A percentile compares a stretch with the other conserved stretches of the same genome.
Conservation (phyloP, 92 coral and sea anemone species). For the Siderastrea radians region DNA sequence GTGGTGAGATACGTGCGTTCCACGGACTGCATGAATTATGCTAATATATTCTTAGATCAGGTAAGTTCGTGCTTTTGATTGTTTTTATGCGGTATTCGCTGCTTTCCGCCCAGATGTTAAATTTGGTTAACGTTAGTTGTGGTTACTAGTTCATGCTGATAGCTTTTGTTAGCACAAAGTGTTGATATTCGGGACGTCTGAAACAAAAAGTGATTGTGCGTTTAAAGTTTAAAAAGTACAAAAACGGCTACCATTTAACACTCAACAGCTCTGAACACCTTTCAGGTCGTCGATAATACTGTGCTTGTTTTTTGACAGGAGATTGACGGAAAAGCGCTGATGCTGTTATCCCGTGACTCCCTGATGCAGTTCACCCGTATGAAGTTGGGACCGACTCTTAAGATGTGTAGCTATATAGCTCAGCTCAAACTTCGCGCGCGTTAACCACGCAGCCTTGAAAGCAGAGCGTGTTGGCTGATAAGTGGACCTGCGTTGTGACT, state of each 20-base stretch:
- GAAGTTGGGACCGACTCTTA: slow-evolving; percentile 99
- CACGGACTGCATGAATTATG: slow-evolving; percentile 84
- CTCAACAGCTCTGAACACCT: not conserved
- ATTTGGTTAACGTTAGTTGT: not conserved
- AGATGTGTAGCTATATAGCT: slow-evolving; percentile 97
- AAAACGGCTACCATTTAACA: too few relatives aligned
- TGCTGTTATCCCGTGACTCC: slow-evolving; percentile 95
- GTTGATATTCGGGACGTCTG: too few relatives aligned
- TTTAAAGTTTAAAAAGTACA: too few relatives aligned
- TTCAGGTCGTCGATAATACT: not conserved
- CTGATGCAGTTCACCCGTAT: slow-evolving; percentile 99
- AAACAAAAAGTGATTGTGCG: too few relatives aligned
- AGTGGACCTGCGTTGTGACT: not conserved
- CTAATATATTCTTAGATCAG: slow-evolving; percentile 84
- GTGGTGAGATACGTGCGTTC: slow-evolving; percentile 91
- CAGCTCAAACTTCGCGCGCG: slow-evolving; percentile 97
- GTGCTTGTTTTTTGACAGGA: slow-evolving; percentile 69
- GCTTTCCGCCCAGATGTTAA: not conserved
- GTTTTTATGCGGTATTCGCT: not conserved
- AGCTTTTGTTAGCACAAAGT: not conserved
- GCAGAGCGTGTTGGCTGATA: not conserved
- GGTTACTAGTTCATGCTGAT: not conserved
- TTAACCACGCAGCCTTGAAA: not conserved
- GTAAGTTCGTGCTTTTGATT: slow-evolving; percentile 20
- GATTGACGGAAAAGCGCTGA: slow-evolving; percentile 94